These are phyloP conservation scores for Aricia artaxerxes DNA, from an alignment of 2,888 invertebrate species.

Conservation along the genomic window DNA sequence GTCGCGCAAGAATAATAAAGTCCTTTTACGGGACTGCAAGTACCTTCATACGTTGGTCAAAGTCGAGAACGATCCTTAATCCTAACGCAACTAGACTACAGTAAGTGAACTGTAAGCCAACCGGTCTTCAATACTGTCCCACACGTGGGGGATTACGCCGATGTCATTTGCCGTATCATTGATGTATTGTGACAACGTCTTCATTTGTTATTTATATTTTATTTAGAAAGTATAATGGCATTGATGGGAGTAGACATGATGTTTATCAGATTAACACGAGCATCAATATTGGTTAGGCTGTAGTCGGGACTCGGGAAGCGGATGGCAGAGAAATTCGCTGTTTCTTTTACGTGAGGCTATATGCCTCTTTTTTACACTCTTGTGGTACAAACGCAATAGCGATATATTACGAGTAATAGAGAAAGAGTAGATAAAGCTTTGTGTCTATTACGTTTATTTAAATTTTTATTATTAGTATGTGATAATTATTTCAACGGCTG, in stretches of 20 bases:
- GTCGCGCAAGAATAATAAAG: too few relatives aligned
- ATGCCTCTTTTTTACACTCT: too few relatives aligned
- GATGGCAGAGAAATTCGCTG: background rate
- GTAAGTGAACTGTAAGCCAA: background rate
- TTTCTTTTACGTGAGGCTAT: too few relatives aligned
- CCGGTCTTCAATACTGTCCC: slow-evolving; percentile 12
- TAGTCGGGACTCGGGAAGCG: background rate
- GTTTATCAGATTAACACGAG: background rate
- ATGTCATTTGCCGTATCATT: background rate
- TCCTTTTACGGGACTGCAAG: too few relatives aligned
- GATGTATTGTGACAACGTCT: slow-evolving; percentile 27
- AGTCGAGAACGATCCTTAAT: background rate
- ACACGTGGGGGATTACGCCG: slow-evolving; percentile 19
- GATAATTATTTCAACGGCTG: too few relatives aligned
- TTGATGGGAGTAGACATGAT: slow-evolving; percentile 7
- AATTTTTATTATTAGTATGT: too few relatives aligned
- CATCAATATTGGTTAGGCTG: background rate
- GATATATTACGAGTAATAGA: too few relatives aligned
- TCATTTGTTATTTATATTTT: slow-evolving; percentile 23
- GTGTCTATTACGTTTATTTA: too few relatives aligned
- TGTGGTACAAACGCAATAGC: too few relatives aligned
- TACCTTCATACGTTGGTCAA: too few relatives aligned
- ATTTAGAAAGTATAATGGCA: slow-evolving; percentile 22
- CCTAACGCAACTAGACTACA: background rate
- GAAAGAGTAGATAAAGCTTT: too few relatives aligned